Evolutionary conservation across 2,797 vertebrate species (phyloP), one percentile per base, ranked within the genome.

Genomic region (Menidia menidia): DNA sequence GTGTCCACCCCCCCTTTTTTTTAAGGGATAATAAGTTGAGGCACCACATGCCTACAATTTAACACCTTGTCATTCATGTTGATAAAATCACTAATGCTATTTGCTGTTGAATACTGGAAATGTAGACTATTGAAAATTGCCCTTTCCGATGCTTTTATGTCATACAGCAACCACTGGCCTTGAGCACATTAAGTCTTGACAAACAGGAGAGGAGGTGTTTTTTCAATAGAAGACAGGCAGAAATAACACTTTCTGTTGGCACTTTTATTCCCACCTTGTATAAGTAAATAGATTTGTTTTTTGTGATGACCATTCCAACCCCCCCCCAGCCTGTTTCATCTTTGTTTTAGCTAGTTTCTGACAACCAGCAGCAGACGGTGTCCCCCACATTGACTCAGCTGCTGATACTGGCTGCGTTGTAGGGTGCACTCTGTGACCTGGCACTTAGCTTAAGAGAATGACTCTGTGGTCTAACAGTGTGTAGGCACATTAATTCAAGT

Each of bases 81-180:
- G n/a, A n/a, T n/a, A n/a, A n/a, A n/a, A n/a, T n/a, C n/a, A n/a
- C n/a, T n/a, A n/a, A n/a, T n/a, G n/a, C n/a, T n/a, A 58, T 15
- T 42, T 66, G 42, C 35, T 31, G 33, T 30, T 68, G 65, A 56
- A 77, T 57, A 54, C 63, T 80, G 32, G 51, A 62, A 86, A 74
- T 67, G 57, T 64, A 63, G 44, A 62, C 67, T 56, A 41, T 43
- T 68, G 52, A 86, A 83, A 86, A 78, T 64, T 39, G 16, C 60
- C 52, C 39, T 35, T 81, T 75, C 42, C 50, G 51, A 77, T 55
- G 77, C 76, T 85, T 78, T 84, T 61, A 77, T 77, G 68, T 74
- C 19, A 68, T 44, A 44, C 64, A 0, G 42, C 65, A 58, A 71
- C 57, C 53, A 33, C 62, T 6, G 11, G 51, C 82, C 77, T 78